Conservation (phyloP, 92 coral and sea anemone genomes). For the Palythoa heliodiscus region DNA sequence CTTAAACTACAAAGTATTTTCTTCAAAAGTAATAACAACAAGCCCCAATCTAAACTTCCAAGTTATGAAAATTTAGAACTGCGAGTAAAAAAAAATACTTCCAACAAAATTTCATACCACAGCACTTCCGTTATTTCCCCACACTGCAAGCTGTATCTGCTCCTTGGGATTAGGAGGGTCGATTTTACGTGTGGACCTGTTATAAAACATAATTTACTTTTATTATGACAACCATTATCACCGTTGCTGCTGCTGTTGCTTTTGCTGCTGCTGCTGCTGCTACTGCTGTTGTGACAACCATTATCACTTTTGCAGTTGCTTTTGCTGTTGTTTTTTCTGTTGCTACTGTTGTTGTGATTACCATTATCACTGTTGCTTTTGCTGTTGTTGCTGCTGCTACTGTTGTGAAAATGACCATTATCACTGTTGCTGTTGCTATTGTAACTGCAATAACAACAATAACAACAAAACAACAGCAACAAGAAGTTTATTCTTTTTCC, state of each 20-base stretch:
- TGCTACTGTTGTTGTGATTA: not conserved
- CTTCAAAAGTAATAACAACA: no score
- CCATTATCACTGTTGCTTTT: not conserved
- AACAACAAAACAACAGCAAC: no score
- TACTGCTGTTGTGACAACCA: no score
- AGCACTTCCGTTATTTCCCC: slow-evolving; percentile 82
- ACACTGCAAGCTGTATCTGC: slow-evolving; percentile 75
- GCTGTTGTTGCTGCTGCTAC: not conserved
- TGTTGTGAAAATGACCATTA: no score
- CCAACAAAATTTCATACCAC: slow-evolving; percentile 49
- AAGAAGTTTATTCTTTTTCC: no score
- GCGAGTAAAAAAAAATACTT: not conserved
- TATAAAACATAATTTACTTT: not conserved
- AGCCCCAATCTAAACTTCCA: no score
- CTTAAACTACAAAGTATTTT: no score
- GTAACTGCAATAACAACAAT: no score
- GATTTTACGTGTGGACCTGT: slow-evolving; percentile 39
- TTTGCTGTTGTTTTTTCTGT: not conserved
- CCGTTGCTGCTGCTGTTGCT: no score
- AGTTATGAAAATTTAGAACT: not conserved
- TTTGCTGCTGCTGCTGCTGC: no score
- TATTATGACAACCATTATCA: not conserved
- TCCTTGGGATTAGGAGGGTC: slow-evolving; percentile 60
- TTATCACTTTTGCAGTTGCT: not conserved
- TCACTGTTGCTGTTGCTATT: no score